phyloP scores from a whole-genome alignment of 1,140 invertebrate genomes.

The Zaprionus lachaisei region DNA sequence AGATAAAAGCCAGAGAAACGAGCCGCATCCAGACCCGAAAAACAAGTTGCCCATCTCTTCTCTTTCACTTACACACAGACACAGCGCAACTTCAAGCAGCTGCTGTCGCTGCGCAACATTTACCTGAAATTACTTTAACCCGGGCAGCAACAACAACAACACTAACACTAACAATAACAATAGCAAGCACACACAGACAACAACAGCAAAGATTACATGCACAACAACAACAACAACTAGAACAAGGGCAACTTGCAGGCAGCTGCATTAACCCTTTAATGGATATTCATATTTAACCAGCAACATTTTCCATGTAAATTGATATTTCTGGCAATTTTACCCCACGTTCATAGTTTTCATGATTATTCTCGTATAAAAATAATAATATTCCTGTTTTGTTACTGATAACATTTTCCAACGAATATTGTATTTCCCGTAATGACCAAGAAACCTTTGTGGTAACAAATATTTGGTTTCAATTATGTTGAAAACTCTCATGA shows the following conservation, averaged over 20 bases:
- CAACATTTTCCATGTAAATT: conserved; percentile 35
- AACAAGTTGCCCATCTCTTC: neutral
- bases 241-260: conserved; percentile 1
- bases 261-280: conserved; percentile 47
- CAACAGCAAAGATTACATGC: conserved; percentile 6
- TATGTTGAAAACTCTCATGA: neutral
- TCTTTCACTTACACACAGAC: neutral
- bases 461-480: neutral
- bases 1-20: conserved; percentile 9
- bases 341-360: neutral
- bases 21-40: conserved; percentile 7
- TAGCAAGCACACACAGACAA: neutral
- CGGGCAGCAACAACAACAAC: conserved; percentile 6
- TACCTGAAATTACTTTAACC: conserved; percentile 40
- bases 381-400: neutral
- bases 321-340: conserved; percentile 17
- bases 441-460: neutral
- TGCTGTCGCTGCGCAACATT: conserved; percentile 14
- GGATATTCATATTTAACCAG: conserved; percentile 40
- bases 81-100: neutral
- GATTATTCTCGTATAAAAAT: neutral
- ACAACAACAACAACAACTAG: neutral
- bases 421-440: neutral
- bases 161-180: neutral
- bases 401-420: neutral